Evolutionary conservation across 2,888 invertebrate species (phyloP).

Genomic region (Eustalomyia histrio): DNA sequence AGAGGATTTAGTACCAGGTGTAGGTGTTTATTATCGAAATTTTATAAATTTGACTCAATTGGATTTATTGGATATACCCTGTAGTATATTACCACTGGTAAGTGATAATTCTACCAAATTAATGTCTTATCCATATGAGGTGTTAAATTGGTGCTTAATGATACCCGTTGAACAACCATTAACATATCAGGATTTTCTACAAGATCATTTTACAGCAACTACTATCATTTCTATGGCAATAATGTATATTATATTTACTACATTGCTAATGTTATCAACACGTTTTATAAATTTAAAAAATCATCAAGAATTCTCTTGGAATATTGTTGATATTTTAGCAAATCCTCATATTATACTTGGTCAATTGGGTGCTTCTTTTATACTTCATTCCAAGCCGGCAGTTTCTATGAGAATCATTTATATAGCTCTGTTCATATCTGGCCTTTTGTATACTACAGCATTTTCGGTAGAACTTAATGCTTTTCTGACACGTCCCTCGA

Average conservation of each 20-base stretch:
- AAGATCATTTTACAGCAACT: constrained; percentile 8
- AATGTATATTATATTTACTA: constrained; percentile 51
- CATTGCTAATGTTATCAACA: constrained; percentile 20
- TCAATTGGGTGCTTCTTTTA: constrained; percentile 65
- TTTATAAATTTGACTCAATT: constrained; percentile 56
- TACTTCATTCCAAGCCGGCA: constrained; percentile 8
- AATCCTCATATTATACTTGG: constrained; percentile 65
- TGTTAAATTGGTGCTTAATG: constrained; percentile 55
- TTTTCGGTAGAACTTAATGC: constrained; percentile 66
- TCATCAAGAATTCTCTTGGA: constrained; percentile 1
- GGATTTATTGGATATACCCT: constrained; percentile 51
- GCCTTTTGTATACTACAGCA: constrained; percentile 64
- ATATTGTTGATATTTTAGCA: constrained; percentile 45
- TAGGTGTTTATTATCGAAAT: constrained; percentile 45
- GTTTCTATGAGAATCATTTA: constrained; percentile 57
- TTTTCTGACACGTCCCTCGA: constrained; percentile 60
- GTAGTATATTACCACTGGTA: constrained; percentile 51
- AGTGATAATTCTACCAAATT: constrained; percentile 15
- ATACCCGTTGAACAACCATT: constrained; percentile 58
- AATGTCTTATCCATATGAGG: constrained; percentile 59
- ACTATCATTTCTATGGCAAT: constrained; percentile 17
- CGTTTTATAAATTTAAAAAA: constrained; percentile 6
- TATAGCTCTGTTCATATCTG: constrained; percentile 60
- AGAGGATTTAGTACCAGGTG: constrained; percentile 26
- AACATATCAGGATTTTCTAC: constrained; percentile 48